A percentile compares a stretch with the other conserved stretches of the same genome.
phyloP scores from a whole-genome alignment of 2,113 vertebrate species.

The Tursiops truncatus region DNA sequence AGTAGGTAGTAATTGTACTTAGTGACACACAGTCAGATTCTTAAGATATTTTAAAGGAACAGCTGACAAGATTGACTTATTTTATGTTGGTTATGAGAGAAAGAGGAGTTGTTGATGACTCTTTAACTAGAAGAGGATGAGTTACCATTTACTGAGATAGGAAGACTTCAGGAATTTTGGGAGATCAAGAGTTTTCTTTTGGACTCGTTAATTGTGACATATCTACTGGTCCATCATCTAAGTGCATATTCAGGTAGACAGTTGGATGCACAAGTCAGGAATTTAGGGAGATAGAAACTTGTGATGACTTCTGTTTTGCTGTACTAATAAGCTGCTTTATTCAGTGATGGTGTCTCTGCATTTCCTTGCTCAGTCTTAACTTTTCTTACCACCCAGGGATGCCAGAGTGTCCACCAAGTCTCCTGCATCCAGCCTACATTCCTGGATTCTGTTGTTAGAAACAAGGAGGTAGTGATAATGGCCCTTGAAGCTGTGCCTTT shows the following conservation, averaged over 20 bases:
- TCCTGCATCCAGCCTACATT: background rate
- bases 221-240: background rate
- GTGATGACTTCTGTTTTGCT: background rate
- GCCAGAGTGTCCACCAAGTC: background rate
- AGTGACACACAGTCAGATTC: background rate
- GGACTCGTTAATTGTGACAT: background rate
- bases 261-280: background rate
- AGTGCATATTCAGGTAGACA: background rate
- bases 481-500: background rate
- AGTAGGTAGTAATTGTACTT: background rate
- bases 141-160: background rate
- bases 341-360: background rate
- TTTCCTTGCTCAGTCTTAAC: background rate
- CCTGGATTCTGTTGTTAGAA: background rate
- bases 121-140: background rate
- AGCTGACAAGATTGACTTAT: background rate
- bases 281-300: background rate
- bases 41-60: background rate
- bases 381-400: background rate
- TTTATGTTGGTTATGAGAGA: background rate
- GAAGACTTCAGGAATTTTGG: background rate
- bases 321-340: background rate
- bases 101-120: background rate
- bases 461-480: background rate
- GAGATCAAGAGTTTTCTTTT: background rate